phyloP scores from a whole-genome alignment of 53 echinoderm and acorn worm species.

The Echinometra lucunter region DNA sequence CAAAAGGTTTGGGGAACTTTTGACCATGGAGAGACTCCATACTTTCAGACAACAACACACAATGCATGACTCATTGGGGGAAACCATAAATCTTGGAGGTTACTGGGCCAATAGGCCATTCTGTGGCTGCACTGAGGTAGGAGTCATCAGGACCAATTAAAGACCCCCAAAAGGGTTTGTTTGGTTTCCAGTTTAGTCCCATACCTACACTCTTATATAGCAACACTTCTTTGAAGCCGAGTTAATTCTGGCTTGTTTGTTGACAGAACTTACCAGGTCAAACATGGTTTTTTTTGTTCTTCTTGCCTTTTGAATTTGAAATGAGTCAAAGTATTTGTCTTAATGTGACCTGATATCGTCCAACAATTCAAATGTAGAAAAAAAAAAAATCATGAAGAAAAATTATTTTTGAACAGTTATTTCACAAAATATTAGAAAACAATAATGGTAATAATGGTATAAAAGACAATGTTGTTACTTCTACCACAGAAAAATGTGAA shows the following conservation, averaged over 20 bases:
- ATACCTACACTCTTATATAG: neutral
- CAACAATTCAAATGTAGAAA: no score
- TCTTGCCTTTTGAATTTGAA: neutral
- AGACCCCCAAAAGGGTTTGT: conserved; percentile 5
- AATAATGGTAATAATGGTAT: no score
- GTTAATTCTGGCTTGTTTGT: neutral
- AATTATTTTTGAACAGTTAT: no score
- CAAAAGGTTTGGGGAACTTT: neutral
- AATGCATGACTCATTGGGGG: conserved; percentile 31
- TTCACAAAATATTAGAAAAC: no score
- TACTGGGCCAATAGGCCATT: conserved; percentile 43
- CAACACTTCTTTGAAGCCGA: neutral
- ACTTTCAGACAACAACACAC: conserved; percentile 15
- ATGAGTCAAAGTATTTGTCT: no score
- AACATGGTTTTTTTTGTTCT: neutral
- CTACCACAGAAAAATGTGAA: no score
- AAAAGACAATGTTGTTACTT: no score
- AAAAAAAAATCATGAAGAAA: no score
- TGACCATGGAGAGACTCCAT: neutral
- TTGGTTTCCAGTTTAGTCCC: conserved; percentile 35
- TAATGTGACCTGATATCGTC: neutral
- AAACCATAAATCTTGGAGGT: conserved; percentile 17
- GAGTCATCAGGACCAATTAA: conserved; percentile 56
- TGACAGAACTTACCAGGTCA: neutral
- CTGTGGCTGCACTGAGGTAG: conserved; percentile 27